Base-by-base conservation (phyloP, 1,140 invertebrate species). In the Apocrypta bakeri region DNA sequence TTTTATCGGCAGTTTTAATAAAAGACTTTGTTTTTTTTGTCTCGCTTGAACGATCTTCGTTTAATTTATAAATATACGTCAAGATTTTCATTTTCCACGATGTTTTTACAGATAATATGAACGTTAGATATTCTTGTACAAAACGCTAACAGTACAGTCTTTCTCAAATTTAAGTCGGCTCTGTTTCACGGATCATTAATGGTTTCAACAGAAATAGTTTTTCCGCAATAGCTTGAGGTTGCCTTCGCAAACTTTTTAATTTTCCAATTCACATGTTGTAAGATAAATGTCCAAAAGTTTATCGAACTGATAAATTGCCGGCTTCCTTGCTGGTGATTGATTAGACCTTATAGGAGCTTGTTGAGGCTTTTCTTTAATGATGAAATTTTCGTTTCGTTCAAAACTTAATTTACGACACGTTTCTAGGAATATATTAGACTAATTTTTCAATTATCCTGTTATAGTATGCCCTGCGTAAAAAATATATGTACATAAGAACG, bases 241-340 rank as follows among this genome's bases (percentile, higher is more conserved):
- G 42, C 24, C 27, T 24, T 25, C 27, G 17, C 21, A 6, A 73
- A 64, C 74, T 76, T 76, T 76, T 76, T 64, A 76, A 76, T 76
- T 40, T 76, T 76, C 73, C 73, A 61, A 61, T 75, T 75, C 73
- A 61, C 73, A 21, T 37, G 37, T 74, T 56, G 42, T 74, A 48
- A 40, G 42, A 74, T 74, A 56, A 74, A 74, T 74, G 6, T 48
- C 27, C 12, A 33, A 61, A 74, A 74, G 42, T 74, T 74, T 21
- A 74, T 61, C 21, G n/a, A 66, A 25, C 27, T 29, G 64, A 29
- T 17, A 27, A 66, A 66, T 25, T 66, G 25, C 27, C 0, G 24
- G 24, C 64, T 27, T 27, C 12, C 25, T 24, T 3, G 27, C 4
- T 11, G 24, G 27, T 29, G 64, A 66, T 29, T 66, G 64, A 29